These are phyloP conservation scores for Hydrotaea diabolus DNA, from an alignment of 2,888 invertebrate genomes.

Conservation along the genomic window DNA sequence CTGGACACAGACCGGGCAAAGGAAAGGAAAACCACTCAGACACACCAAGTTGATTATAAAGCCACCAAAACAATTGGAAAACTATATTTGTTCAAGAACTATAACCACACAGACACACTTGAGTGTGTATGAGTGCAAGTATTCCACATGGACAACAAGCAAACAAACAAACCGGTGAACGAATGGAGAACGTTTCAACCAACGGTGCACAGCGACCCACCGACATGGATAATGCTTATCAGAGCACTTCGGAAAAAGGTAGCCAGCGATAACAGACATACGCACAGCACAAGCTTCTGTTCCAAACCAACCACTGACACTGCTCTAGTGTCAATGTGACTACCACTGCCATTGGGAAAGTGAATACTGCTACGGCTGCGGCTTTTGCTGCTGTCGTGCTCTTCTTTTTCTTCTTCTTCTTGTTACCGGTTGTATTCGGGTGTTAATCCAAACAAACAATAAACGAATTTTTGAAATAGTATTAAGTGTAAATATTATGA, in stretches of 20 bases:
- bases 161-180: not conserved
- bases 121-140: not conserved
- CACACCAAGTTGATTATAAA: slow-evolving; percentile 63
- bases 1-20: not conserved
- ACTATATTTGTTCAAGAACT: slow-evolving; percentile 60
- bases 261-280: too few species aligned
- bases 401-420: slow-evolving; percentile 23
- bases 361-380: slow-evolving; percentile 31
- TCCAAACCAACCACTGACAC: not conserved
- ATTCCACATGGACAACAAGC: not conserved
- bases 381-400: not conserved
- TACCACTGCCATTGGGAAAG: not conserved
- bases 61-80: slow-evolving; percentile 62
- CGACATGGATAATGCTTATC: slow-evolving; percentile 52
- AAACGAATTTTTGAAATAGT: slow-evolving; percentile 63
- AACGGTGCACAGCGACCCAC: not conserved
- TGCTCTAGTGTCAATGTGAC: too few species aligned
- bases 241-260: slow-evolving; percentile 17
- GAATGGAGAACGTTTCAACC: not conserved
- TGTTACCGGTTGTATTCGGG: slow-evolving; percentile 44
- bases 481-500: slow-evolving; percentile 65
- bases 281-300: not conserved
- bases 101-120: slow-evolving; percentile 35
- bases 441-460: slow-evolving; percentile 66
- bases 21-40: slow-evolving; percentile 45